Evolutionary conservation across 2,797 vertebrate species (phyloP), one percentile per base, ranked within the genome.

Genomic region (Arctocebus calabarensis): DNA sequence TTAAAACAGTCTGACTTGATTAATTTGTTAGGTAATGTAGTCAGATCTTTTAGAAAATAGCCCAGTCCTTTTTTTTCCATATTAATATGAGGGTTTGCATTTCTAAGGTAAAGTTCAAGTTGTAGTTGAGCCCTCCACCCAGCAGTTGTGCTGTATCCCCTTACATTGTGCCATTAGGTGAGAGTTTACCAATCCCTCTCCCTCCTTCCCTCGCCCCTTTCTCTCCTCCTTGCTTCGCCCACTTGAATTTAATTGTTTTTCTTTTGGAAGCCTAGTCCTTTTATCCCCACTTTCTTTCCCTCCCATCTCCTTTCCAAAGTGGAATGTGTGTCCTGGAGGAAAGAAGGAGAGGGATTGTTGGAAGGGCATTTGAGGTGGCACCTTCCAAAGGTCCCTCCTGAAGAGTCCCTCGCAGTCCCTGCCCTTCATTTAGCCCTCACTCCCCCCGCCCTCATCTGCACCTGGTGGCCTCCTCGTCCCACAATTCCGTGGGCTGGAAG

Each of bases 371-470:
- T 4, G 7, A 75, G 48, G 57, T 34, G n/a, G 9, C 71, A 57
- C 29, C 48, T 90, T 40, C 13, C 1, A 32, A 45, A 37, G 34
- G n/a, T 20, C 55, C 27, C 4, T 71, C 10, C 0, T 11, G 32
- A 16, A 40, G 27, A 48, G 2, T 29, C n/a, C 37, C 13, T 29
- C 34, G 12, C 68, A 8, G 61, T 52, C 16, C 6, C 10, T 12
- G 34, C 3, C 7, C 12, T 20, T 74, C 25, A 14, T 6, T 4
- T 94, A 20, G 52, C 16, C 48, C 23, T 20, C 10, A 32, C 2
- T 4, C 4, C 12, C 9, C 7, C 4, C 0, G 0, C 9, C 5
- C 14, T 52, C 25, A 10, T 20, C 7, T 10, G 13, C 2, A 5
- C 2, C 3, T 8, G 20, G 5, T 34, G 52, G 17, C 10, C 27